Conservation (phyloP, 2,888 invertebrate genomes). For the Fissipunctia ypsillon region DNA sequence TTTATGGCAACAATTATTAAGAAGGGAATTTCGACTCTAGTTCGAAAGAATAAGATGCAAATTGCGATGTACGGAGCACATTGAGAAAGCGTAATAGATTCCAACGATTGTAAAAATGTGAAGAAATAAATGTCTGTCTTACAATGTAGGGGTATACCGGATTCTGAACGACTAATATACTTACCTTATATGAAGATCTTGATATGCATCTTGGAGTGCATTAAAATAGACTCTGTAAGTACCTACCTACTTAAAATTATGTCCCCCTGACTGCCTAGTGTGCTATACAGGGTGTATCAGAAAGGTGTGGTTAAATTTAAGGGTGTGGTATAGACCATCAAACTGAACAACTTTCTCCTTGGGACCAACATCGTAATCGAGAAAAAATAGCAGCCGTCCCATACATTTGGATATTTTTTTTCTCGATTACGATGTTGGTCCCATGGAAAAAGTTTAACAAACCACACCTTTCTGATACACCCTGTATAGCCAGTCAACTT, state of each 20-base stretch:
- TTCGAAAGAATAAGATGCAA: not conserved
- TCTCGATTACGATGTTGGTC: too few relatives aligned
- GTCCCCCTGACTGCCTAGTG: not conserved
- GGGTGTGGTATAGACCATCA: too few relatives aligned
- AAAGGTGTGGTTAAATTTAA: too few relatives aligned
- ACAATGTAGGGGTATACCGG: conserved; percentile 26
- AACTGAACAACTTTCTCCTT: too few relatives aligned
- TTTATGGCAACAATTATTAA: conserved; percentile 19
- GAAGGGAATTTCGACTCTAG: conserved; percentile 2
- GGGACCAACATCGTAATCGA: too few relatives aligned
- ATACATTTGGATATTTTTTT: too few relatives aligned
- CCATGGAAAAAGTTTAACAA: too few relatives aligned
- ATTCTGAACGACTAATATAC: not conserved
- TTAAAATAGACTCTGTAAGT: not conserved
- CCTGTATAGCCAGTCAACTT: not conserved
- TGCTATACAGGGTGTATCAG: not conserved
- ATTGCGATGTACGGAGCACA: not conserved
- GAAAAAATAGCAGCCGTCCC: too few relatives aligned
- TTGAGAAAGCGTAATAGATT: conserved; percentile 6
- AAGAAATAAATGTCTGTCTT: conserved; percentile 34
- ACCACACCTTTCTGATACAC: too few relatives aligned
- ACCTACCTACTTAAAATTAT: not conserved
- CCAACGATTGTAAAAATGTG: conserved; percentile 40
- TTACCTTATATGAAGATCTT: conserved; percentile 7
- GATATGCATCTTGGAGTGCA: conserved; percentile 13